These are phyloP conservation scores for Anser brachyrhynchus DNA, from an alignment of 2,113 vertebrate genomes.

Conservation along the genomic window DNA sequence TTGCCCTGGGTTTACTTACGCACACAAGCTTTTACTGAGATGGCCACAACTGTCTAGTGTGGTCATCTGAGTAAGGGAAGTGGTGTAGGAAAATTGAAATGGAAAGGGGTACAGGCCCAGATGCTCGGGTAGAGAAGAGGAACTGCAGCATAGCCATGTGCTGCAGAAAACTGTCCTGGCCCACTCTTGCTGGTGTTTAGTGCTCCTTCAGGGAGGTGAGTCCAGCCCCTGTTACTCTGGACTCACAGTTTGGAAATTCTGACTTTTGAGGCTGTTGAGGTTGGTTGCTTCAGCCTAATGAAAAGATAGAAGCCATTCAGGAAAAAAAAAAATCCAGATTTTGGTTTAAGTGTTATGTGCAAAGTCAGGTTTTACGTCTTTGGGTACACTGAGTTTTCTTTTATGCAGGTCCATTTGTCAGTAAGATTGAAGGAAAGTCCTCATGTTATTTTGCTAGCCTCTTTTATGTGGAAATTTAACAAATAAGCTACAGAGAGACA, in stretches of 20 bases:
- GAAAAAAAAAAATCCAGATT: background rate
- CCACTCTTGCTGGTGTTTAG: background rate
- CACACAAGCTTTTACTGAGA: background rate
- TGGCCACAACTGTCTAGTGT: background rate
- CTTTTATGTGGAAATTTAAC: background rate
- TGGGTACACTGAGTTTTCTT: background rate
- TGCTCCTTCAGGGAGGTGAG: fast-evolving
- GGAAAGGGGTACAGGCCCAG: background rate
- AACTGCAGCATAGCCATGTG: background rate
- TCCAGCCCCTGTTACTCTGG: too few relatives aligned
- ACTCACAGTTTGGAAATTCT: background rate
- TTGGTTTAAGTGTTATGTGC: background rate
- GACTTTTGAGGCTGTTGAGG: background rate
- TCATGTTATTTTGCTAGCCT: background rate
- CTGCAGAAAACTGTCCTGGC: background rate
- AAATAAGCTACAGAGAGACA: background rate
- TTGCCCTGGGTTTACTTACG: fast-evolving
- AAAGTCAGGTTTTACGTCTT: background rate
- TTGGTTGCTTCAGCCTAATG: background rate
- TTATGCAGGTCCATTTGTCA: fast-evolving
- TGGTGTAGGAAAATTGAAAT: background rate
- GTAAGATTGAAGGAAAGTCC: background rate
- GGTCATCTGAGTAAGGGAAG: background rate
- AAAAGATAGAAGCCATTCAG: background rate
- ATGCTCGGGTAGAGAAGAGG: background rate